These are phyloP conservation scores for Rhamnusium bicolor DNA, from an alignment of 2,888 invertebrate species.

Conservation along the genomic window DNA sequence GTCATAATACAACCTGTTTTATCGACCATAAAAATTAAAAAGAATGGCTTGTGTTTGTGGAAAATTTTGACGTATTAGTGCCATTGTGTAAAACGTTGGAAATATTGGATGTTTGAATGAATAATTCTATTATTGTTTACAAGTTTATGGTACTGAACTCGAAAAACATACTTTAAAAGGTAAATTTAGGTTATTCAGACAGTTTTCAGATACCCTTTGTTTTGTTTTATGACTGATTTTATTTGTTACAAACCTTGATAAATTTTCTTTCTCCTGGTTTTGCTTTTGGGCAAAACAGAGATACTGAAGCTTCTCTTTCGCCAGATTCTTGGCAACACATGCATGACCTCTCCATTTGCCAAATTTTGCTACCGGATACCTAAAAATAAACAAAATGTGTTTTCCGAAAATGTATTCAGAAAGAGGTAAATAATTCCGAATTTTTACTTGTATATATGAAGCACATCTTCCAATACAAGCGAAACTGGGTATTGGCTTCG, in stretches of 20 bases:
- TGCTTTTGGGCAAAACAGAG: conserved; percentile 91
- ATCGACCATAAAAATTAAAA: neutral
- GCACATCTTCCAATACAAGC: conserved; percentile 93
- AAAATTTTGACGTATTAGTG: neutral
- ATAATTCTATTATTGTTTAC: neutral
- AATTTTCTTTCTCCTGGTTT: conserved; percentile 89
- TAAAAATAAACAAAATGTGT: conserved; percentile 64
- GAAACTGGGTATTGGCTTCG: conserved; percentile 94
- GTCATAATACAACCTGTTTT: neutral
- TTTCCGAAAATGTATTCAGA: neutral
- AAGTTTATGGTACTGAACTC: neutral
- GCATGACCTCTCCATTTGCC: conserved; percentile 96
- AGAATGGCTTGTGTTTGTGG: neutral
- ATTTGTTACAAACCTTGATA: conserved; percentile 77
- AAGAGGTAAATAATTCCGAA: neutral
- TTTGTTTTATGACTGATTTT: neutral
- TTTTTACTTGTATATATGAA: conserved; percentile 89
- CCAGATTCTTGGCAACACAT: conserved; percentile 97
- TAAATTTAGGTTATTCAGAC: neutral
- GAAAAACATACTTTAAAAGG: neutral
- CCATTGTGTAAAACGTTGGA: neutral
- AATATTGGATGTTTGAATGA: neutral
- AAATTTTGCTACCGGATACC: conserved; percentile 96
- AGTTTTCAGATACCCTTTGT: neutral
- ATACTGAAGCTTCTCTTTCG: conserved; percentile 91